Evolutionary conservation across 1,140 invertebrate genomes (phyloP).

Genomic region (Eueides isabella): DNA sequence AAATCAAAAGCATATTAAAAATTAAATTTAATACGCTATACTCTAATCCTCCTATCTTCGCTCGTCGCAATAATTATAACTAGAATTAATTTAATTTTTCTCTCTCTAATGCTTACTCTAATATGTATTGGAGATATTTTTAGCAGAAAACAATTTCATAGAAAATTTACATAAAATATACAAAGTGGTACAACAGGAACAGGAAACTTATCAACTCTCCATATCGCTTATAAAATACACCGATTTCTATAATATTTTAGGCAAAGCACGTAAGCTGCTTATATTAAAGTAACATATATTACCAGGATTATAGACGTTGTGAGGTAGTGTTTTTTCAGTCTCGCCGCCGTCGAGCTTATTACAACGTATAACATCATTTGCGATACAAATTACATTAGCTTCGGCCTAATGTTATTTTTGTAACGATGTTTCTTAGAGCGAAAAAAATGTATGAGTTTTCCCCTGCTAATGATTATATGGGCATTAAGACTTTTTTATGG

Average conservation of each 20-base stretch:
- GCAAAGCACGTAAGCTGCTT: conserved; percentile 46
- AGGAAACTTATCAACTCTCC: neutral
- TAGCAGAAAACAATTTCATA: too few species aligned
- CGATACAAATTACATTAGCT: conserved; percentile 57
- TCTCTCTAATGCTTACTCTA: too few species aligned
- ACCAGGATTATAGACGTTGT: conserved; percentile 46
- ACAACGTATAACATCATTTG: conserved; percentile 53
- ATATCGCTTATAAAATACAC: neutral
- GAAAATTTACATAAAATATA: too few species aligned
- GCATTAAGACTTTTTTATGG: conserved; percentile 33
- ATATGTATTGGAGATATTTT: too few species aligned
- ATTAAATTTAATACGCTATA: too few species aligned
- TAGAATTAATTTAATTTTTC: too few species aligned
- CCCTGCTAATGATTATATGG: conserved; percentile 42
- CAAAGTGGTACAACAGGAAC: neutral
- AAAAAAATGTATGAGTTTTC: conserved; percentile 45
- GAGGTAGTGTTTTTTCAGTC: conserved; percentile 42
- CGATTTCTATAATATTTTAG: conserved; percentile 58
- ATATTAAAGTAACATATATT: conserved; percentile 37
- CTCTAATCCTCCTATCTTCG: too few species aligned
- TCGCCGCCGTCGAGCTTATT: conserved; percentile 35
- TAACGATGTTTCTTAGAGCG: conserved; percentile 38
- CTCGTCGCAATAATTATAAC: too few species aligned
- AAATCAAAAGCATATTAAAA: too few species aligned
- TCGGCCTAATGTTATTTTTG: conserved; percentile 36